Evolutionary conservation across 2,113 vertebrate species (phyloP).

Genomic region (Corythornis madagascariensis): DNA sequence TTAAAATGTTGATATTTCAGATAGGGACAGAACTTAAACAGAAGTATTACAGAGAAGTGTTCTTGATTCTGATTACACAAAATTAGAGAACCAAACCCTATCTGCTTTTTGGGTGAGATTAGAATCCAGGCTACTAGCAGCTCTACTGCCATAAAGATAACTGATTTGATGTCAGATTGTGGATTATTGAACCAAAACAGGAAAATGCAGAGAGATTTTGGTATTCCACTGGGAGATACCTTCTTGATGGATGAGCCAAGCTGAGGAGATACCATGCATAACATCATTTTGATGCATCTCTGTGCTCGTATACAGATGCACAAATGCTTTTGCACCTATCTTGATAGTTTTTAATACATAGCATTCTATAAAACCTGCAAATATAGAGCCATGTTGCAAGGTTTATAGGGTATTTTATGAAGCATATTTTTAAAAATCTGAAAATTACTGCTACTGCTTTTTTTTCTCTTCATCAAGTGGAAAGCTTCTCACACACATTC

Average conservation of each 20-base stretch:
- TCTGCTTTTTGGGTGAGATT: background rate
- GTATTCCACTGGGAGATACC: background rate
- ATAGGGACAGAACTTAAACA: background rate
- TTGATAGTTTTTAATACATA: background rate
- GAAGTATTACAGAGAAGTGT: background rate
- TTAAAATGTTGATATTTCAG: background rate
- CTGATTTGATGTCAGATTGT: background rate
- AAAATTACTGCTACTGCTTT: background rate
- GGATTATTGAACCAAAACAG: background rate
- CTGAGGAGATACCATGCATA: background rate
- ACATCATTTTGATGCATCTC: background rate
- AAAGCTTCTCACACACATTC: background rate
- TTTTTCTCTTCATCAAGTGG: background rate
- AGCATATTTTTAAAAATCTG: background rate
- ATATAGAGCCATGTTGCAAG: background rate
- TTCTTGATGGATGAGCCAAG: background rate
- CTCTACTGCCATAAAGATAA: background rate
- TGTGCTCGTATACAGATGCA: background rate
- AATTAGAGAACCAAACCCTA: background rate
- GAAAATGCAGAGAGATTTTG: background rate
- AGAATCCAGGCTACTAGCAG: background rate
- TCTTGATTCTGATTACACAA: background rate
- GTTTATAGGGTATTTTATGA: background rate
- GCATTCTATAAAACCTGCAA: background rate
- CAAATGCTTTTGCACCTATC: background rate